phyloP scores from a whole-genome alignment of 2,888 invertebrate genomes.

The Sylvicola fuscatus region DNA sequence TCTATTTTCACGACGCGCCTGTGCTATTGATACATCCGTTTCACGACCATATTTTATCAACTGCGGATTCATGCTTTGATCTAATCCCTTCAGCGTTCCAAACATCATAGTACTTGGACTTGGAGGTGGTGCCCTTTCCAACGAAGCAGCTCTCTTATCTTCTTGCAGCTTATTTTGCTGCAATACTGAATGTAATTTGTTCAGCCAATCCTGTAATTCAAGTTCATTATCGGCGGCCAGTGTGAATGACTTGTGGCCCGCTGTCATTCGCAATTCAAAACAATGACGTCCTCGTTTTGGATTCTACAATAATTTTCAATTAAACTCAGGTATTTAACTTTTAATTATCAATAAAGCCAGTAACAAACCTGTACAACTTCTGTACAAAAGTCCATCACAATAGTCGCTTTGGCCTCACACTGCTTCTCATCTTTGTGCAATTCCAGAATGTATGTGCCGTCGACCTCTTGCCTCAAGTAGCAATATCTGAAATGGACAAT shows the following conservation, averaged over 20 bases:
- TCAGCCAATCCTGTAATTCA: conserved; percentile 67
- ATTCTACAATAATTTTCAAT: conserved; percentile 32
- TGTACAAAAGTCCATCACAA: conserved; percentile 85
- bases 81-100: conserved; percentile 70
- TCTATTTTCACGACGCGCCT: conserved; percentile 58
- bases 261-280: conserved; percentile 73
- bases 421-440: conserved; percentile 87
- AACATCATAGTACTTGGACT: conserved; percentile 43
- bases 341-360: background rate
- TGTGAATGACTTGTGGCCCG: conserved; percentile 68
- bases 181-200: conserved; percentile 60
- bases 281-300: conserved; percentile 65
- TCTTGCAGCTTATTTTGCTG: conserved; percentile 66
- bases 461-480: conserved; percentile 73
- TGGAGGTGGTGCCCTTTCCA: conserved; percentile 37
- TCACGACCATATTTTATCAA: conserved; percentile 77
- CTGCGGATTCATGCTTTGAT: conserved; percentile 84
- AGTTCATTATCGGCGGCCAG: conserved; percentile 72
- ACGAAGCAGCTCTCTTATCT: conserved; percentile 45
- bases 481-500: conserved; percentile 36
- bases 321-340: background rate
- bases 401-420: conserved; percentile 74
- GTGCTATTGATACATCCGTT: conserved; percentile 70
- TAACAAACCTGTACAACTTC: conserved; percentile 58
- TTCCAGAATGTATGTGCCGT: conserved; percentile 78